Evolutionary conservation across 1,140 invertebrate species (phyloP).

Genomic region (roundworm (Caenorhabditis elegans)): WBcel235 BX284606.5:3355501-3356000

Average conservation of each 20-base stretch:
- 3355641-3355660: not conserved
- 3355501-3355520: too few relatives aligned
- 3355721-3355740: not conserved
- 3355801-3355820: conserved; percentile 30
- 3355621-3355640: not conserved
- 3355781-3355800: conserved; percentile 5
- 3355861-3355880: not conserved
- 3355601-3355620: too few relatives aligned
- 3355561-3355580: too few relatives aligned
- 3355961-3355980: not conserved
- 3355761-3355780: conserved; percentile 11
- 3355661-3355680: not conserved
- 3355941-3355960: not conserved
- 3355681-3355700: conserved; percentile 27
- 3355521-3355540: too few relatives aligned
- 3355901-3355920: not conserved
- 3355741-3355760: conserved; percentile 16
- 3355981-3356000: not conserved
- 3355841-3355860: not conserved
- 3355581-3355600: too few relatives aligned
- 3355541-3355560: too few relatives aligned
- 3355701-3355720: conserved; percentile 29
- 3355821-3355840: conserved; percentile 28
- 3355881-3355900: not conserved
- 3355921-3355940: not conserved